A percentile compares a stretch with the other conserved stretches of the same genome.
Evolutionary conservation across 1,140 invertebrate genomes (phyloP).

Genomic region (Cecropterus lyciades): DNA sequence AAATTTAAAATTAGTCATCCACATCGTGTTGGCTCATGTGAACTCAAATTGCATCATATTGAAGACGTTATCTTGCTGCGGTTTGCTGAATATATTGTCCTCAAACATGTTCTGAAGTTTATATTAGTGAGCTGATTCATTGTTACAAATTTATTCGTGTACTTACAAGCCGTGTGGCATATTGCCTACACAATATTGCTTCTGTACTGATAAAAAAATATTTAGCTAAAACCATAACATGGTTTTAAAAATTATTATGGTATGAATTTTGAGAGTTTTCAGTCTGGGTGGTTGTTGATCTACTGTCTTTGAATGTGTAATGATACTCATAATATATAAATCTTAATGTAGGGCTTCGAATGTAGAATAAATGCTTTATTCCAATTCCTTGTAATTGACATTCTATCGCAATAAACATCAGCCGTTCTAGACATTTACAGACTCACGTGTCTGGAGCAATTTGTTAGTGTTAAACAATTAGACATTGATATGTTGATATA

Average conservation of each 20-base stretch:
- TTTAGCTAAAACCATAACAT: no score
- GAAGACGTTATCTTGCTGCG: slow-evolving; percentile 1
- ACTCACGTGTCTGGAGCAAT: slow-evolving; percentile 3
- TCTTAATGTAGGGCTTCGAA: no score
- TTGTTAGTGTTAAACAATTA: slow-evolving; percentile 24
- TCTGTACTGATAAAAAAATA: no score
- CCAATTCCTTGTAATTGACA: background rate
- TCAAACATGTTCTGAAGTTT: slow-evolving; percentile 2
- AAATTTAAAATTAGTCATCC: slow-evolving; percentile 52
- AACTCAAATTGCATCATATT: slow-evolving; percentile 15
- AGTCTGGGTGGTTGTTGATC: no score
- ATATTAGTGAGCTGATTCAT: background rate
- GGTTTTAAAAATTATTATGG: no score
- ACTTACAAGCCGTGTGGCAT: no score
- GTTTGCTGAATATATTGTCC: slow-evolving; percentile 10
- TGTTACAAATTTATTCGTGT: background rate
- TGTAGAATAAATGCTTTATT: no score
- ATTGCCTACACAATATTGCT: no score
- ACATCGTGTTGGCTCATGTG: background rate
- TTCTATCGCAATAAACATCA: background rate
- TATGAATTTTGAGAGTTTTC: no score
- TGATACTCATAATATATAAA: no score
- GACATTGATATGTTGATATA: slow-evolving; percentile 26
- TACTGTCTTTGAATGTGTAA: background rate
- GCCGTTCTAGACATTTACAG: slow-evolving; percentile 11